Conservation (phyloP, 92 coral and sea anemone species). For the Phenganax marumi region DNA sequence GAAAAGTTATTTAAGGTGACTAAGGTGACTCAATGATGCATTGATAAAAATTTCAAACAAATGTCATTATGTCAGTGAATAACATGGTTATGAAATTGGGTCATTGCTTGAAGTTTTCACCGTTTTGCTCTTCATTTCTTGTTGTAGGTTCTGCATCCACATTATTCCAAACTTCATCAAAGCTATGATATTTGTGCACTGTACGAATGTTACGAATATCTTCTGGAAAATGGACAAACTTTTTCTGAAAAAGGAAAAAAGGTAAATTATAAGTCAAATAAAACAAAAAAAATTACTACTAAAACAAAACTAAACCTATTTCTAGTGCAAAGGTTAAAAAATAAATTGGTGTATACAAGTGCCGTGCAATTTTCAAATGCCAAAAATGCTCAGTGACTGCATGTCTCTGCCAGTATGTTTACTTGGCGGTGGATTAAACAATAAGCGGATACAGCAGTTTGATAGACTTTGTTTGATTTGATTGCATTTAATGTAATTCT, state of each 20-base stretch:
- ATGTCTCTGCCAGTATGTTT: neutral
- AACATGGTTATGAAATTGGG: no score
- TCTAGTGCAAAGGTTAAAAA: neutral
- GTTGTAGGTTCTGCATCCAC: neutral
- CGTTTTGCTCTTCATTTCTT: no score
- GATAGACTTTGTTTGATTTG: no score
- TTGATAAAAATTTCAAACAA: no score
- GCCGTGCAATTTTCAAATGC: no score
- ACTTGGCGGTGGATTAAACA: neutral
- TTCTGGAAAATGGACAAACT: constrained; percentile 38
- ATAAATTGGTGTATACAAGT: neutral
- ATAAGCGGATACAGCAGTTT: neutral
- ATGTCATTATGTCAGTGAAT: no score
- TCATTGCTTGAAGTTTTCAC: no score
- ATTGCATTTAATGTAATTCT: no score
- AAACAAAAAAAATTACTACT: neutral
- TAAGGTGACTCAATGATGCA: no score
- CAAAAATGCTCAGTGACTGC: neutral
- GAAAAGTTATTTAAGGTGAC: no score
- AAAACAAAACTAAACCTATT: neutral
- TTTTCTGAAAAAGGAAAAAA: constrained; percentile 19
- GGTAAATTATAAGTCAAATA: neutral
- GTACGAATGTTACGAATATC: constrained; percentile 38
- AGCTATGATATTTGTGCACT: constrained; percentile 29
- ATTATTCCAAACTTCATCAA: neutral